Conservation (phyloP, 2,797 vertebrate species). For the Catamblyrhynchus diadema region DNA sequence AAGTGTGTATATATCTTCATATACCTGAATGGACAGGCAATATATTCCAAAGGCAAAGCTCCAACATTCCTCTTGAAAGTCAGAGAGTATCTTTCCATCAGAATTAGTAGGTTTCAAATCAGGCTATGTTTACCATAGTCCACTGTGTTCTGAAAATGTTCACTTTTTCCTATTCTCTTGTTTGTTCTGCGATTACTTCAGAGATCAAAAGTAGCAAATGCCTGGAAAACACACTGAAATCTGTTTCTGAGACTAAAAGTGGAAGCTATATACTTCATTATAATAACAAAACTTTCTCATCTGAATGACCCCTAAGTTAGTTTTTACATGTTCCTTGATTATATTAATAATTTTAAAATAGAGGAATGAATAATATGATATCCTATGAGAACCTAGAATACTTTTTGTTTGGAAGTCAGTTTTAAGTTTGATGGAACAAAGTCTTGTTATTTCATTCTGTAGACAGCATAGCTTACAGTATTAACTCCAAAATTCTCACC, state of each 20-base stretch:
- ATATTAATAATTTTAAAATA: neutral
- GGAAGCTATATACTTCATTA: neutral
- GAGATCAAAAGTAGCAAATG: neutral
- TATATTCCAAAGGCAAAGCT: neutral
- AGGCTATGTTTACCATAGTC: neutral
- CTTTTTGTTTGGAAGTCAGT: neutral
- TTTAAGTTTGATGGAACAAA: neutral
- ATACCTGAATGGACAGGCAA: neutral
- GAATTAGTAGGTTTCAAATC: neutral
- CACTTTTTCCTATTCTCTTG: neutral
- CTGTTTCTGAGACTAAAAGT: neutral
- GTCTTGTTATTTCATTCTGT: neutral
- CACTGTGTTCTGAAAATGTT: neutral
- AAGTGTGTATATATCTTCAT: neutral
- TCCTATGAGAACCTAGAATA: neutral
- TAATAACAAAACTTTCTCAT: neutral
- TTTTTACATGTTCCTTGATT: neutral
- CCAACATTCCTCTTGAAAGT: neutral
- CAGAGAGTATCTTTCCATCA: neutral
- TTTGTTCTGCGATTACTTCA: neutral
- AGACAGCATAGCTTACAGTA: neutral
- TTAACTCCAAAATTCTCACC: neutral
- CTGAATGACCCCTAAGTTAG: neutral
- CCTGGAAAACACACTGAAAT: neutral
- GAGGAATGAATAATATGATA: neutral